These are phyloP conservation scores for Cavia aperea DNA, from an alignment of 2,113 vertebrate genomes.

Conservation along the genomic window DNA sequence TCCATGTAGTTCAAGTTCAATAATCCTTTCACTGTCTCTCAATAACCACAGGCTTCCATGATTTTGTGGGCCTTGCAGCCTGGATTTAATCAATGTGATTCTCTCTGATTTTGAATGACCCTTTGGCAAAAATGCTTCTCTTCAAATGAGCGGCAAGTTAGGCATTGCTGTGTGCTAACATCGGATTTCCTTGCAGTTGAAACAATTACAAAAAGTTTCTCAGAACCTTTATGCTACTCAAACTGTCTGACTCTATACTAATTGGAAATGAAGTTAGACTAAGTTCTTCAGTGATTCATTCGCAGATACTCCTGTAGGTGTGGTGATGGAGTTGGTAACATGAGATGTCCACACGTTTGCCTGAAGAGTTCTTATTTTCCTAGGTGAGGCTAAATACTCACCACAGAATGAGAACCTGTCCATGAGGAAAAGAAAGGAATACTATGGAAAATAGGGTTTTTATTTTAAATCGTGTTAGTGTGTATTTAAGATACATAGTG, in stretches of 20 bases:
- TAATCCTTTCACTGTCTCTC: neutral
- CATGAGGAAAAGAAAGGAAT: neutral
- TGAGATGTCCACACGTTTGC: neutral
- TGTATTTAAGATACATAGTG: neutral
- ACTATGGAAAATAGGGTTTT: neutral
- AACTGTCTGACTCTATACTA: neutral
- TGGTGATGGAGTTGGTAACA: neutral
- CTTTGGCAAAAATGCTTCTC: neutral
- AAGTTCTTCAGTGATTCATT: neutral
- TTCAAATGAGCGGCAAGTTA: neutral
- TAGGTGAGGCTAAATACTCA: neutral
- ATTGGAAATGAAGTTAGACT: neutral
- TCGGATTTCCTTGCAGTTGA: neutral
- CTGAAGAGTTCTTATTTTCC: neutral
- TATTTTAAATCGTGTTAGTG: neutral
- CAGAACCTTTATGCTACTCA: neutral
- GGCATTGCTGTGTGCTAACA: too few relatives aligned
- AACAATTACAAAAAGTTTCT: neutral
- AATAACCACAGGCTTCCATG: neutral
- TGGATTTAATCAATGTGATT: conserved; percentile 37
- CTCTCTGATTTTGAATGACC: neutral
- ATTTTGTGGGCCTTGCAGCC: neutral
- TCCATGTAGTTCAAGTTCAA: conserved; percentile 22
- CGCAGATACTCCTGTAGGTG: neutral
- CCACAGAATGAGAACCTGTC: neutral